Percentiles rank a stretch among this genome's conserved stretches.
Conservation (phyloP, 2,797 vertebrate species). For the Sparidentex hasta region DNA sequence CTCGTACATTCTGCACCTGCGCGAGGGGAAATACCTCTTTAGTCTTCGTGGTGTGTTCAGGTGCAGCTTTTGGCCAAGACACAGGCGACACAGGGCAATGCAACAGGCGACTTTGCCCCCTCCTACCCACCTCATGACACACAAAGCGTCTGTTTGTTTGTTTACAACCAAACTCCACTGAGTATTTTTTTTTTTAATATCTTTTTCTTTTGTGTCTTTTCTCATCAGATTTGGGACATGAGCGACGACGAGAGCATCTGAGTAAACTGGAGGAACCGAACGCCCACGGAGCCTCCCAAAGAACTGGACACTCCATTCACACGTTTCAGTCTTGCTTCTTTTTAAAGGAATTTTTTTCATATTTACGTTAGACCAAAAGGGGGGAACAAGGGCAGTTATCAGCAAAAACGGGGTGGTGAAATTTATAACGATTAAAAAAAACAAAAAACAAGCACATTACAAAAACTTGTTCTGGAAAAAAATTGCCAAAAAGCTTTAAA, state of each 20-base stretch:
- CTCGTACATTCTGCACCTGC: too few relatives aligned
- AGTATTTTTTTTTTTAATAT: neutral
- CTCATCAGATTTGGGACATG: constrained; percentile 97
- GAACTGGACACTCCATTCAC: constrained; percentile 8
- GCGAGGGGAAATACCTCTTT: too few relatives aligned
- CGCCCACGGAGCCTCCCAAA: neutral
- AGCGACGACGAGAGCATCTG: constrained; percentile 97
- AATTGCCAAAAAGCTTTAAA: neutral
- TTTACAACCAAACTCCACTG: too few relatives aligned
- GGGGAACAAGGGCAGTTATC: neutral
- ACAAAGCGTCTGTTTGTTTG: too few relatives aligned
- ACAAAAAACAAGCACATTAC: neutral
- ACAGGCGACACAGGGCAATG: too few relatives aligned
- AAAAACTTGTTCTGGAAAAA: neutral
- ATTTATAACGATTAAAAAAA: neutral
- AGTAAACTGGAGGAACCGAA: constrained; percentile 50
- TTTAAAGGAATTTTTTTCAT: constrained; percentile 1
- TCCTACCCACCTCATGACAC: too few relatives aligned
- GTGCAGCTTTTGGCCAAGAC: too few relatives aligned
- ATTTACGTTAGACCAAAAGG: neutral
- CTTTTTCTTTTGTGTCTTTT: constrained; percentile 14
- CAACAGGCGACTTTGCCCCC: too few relatives aligned
- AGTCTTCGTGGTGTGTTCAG: too few relatives aligned
- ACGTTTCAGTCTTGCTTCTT: neutral
- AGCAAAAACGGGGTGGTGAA: neutral